phyloP scores from a whole-genome alignment of 1,140 invertebrate genomes.

The Dendroctonus valens region DNA sequence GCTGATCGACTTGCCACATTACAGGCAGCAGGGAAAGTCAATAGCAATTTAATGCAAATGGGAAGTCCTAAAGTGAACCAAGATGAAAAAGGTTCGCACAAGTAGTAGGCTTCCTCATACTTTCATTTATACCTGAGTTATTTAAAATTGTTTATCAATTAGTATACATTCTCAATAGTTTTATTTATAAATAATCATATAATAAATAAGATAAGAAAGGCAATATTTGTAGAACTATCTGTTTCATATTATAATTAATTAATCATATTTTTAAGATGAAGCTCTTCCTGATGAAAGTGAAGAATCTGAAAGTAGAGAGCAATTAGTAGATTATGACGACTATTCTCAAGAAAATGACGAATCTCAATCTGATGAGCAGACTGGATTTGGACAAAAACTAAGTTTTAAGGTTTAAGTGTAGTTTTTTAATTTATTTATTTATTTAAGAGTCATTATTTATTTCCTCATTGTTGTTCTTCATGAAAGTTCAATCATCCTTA shows the following conservation, averaged over 20 bases:
- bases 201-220: slow-evolving; percentile 39
- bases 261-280: not conserved
- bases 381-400: slow-evolving; percentile 16
- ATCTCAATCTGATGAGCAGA: slow-evolving; percentile 11
- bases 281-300: slow-evolving; percentile 4
- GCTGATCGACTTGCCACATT: slow-evolving; percentile 56
- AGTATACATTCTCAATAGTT: no score
- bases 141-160: not conserved
- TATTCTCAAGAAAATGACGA: slow-evolving; percentile 35
- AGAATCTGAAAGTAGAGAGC: slow-evolving; percentile 37
- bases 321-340: slow-evolving; percentile 39
- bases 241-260: not conserved
- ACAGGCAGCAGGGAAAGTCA: slow-evolving; percentile 54
- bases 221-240: no score
- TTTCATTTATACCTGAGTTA: no score
- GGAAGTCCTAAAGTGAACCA: not conserved
- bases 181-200: no score
- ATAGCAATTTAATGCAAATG: slow-evolving; percentile 39
- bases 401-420: not conserved
- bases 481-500: no score
- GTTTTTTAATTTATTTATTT: not conserved
- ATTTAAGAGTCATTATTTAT: not conserved
- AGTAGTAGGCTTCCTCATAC: no score
- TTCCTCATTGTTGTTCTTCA: no score
- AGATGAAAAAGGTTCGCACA: not conserved